A percentile compares a stretch with the other conserved stretches of the same genome.
Conservation (phyloP, 2,797 vertebrate species). For the Euthynnus affinis region DNA sequence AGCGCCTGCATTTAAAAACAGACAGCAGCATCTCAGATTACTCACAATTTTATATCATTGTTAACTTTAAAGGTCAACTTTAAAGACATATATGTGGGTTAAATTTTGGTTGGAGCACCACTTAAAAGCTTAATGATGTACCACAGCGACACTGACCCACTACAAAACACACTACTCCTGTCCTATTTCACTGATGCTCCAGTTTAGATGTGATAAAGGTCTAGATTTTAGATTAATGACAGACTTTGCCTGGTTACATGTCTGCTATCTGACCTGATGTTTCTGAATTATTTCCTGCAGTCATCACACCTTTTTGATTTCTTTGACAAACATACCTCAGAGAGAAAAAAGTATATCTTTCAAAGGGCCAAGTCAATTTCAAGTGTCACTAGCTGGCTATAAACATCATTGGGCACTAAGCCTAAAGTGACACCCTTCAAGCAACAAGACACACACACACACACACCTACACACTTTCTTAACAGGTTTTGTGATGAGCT, state of each 20-base stretch:
- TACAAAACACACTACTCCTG: background rate
- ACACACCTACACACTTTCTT: background rate
- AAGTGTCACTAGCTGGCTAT: background rate
- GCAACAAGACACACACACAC: background rate
- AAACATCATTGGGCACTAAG: background rate
- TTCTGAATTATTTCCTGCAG: background rate
- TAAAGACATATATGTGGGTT: constrained; percentile 9
- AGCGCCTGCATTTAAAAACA: background rate
- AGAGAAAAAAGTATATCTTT: constrained; percentile 2
- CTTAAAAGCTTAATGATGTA: background rate
- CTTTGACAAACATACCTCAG: background rate
- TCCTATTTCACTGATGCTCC: background rate
- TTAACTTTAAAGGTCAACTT: constrained; percentile 11
- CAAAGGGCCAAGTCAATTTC: background rate
- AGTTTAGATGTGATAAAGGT: no score
- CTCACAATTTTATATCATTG: background rate
- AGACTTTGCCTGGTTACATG: background rate
- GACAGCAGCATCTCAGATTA: background rate
- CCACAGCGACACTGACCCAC: background rate
- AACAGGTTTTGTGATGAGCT: background rate
- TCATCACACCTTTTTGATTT: background rate
- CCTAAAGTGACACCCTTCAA: background rate
- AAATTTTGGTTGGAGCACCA: background rate
- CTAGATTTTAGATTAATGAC: background rate
- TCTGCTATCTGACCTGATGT: background rate